Evolutionary conservation across 1,140 invertebrate genomes (phyloP).

Genomic region (Leptoteleia sp.): DNA sequence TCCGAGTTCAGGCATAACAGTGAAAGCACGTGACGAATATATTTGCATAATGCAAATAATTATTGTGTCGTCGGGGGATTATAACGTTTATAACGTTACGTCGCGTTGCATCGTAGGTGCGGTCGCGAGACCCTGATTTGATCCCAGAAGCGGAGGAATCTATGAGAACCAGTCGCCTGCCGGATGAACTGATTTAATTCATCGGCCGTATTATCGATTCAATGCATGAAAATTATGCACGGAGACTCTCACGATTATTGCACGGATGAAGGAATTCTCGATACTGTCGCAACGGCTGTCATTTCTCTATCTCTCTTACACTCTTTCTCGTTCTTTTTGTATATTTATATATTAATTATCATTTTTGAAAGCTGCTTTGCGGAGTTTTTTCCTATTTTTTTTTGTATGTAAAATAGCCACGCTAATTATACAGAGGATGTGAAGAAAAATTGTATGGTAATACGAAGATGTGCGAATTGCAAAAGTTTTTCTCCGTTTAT

Average conservation of each 20-base stretch:
- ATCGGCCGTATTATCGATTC: constrained; percentile 47
- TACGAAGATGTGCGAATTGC: constrained; percentile 3
- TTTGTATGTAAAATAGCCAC: constrained; percentile 39
- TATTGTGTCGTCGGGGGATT: constrained; percentile 54
- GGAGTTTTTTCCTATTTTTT: too few species aligned
- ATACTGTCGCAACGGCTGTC: constrained; percentile 24
- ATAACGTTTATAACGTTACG: constrained; percentile 40
- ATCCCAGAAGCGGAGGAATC: constrained; percentile 61
- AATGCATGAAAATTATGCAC: constrained; percentile 39
- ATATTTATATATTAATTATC: constrained; percentile 36
- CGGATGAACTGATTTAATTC: constrained; percentile 61
- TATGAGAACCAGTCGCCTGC: constrained; percentile 54
- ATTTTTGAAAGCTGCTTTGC: constrained; percentile 34
- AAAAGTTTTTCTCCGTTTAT: too few species aligned
- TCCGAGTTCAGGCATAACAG: constrained; percentile 36
- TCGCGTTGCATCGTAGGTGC: constrained; percentile 53
- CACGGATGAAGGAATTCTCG: constrained; percentile 23
- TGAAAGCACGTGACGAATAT: constrained; percentile 61
- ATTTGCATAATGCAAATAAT: constrained; percentile 65
- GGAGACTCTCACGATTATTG: constrained; percentile 48
- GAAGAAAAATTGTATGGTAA: constrained; percentile 20
- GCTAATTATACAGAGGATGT: constrained; percentile 25
- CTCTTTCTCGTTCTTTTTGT: too few species aligned
- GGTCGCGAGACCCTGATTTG: constrained; percentile 59
- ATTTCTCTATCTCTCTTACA: too few species aligned